Conservation (phyloP, 2,113 vertebrate species). For the Rhinolophus sinicus region DNA sequence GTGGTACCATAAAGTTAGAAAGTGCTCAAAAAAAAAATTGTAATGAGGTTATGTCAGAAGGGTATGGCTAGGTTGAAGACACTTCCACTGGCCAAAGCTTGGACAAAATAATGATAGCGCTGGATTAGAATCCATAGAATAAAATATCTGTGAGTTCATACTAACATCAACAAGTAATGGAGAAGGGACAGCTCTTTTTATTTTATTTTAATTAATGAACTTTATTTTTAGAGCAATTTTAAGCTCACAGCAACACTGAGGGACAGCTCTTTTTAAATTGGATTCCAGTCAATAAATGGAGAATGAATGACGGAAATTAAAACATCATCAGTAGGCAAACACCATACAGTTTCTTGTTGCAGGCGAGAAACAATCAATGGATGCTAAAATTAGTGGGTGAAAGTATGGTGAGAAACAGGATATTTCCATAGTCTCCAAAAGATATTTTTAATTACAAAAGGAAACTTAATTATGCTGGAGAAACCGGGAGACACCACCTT, state of each 20-base stretch:
- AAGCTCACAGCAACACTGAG: not conserved
- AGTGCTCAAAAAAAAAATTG: not conserved
- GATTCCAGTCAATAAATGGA: not conserved
- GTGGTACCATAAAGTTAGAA: not conserved
- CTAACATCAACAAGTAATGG: not conserved
- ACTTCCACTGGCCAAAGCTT: not conserved
- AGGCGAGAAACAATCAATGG: not conserved
- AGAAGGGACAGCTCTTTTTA: not conserved
- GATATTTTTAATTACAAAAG: conserved; percentile 9
- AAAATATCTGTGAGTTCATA: not conserved
- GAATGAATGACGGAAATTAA: not conserved
- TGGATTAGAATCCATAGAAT: not conserved
- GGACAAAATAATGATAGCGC: not conserved
- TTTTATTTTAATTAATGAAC: not conserved
- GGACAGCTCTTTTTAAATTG: not conserved
- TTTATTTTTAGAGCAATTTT: conserved; percentile 13
- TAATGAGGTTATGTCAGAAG: not conserved
- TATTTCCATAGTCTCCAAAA: not conserved
- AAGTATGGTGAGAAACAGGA: not conserved
- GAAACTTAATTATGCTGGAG: not conserved
- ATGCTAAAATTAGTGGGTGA: not conserved
- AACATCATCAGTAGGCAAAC: not conserved
- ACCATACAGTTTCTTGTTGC: not conserved
- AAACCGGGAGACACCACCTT: not conserved
- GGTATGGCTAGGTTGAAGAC: not conserved